Evolutionary conservation across 2,797 vertebrate species (phyloP), one percentile per base, ranked within the genome.

Genomic region (Peromyscus eremicus): DNA sequence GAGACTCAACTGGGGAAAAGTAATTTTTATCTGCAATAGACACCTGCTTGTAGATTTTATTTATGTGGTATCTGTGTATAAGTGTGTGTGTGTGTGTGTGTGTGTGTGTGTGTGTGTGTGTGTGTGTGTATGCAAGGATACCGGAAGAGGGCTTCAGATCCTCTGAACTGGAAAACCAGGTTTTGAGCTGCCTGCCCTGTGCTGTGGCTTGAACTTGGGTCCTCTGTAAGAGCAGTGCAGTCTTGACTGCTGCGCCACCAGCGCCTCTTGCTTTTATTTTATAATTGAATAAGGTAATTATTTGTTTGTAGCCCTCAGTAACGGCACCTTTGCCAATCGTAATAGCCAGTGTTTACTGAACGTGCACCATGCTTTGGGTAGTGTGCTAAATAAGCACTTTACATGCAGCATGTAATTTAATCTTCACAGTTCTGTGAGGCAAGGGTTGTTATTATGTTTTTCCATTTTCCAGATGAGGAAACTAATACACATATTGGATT

Each of bases 401-500:
- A 27, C 12, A 76, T 81, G 49, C 19, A 64, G 25, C 19, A 37
- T 14, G 16, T 88, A 52, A 92, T 89, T 95, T 91, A 75, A 23
- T 75, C 37, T 80, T 80, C 3, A 66, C 27, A 88, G 43, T 21
- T 85, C 21, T 19, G 0, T 11, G 17, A 96, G n/a, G 60, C 73
- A 80, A 40, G 23, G 17, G 70, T 87, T 43, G 40, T 82, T 77
- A 55, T 88, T 81, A 70, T 91, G 34, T 8, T 76, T 89, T 87
- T 93, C 68, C 17, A 79, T 95, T 97, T 86, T 62, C 86, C 55
- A 95, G 82, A 79, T 75, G 62, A 92, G 49, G 8, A 85, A 97
- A 43, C 73, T 80, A 92, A 85, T 37, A n/a, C 34, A 70, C 0
- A 75, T 13, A 52, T 91, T 86, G 76, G 43, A 23, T n/a, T 91